Evolutionary conservation across 2,797 vertebrate species (phyloP), one percentile per base, ranked within the genome.

Genomic region (Macropus fuliginosus): DNA sequence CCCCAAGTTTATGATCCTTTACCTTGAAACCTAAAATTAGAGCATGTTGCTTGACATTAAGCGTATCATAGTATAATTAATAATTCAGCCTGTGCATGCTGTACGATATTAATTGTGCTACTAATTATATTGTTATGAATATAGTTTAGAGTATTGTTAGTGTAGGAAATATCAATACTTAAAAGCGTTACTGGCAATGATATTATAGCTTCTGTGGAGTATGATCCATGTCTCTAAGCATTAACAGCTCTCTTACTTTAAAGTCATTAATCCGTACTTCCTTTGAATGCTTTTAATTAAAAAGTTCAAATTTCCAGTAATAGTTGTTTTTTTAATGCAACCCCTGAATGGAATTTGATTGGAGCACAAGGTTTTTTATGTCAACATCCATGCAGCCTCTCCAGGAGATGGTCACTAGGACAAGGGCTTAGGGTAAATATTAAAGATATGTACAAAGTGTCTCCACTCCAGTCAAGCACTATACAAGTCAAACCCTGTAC

Each of bases 271-370:
- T 98, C 98, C 97, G 92, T 97, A 95, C 97, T 98, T 98, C 98
- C 97, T 98, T 98, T 0, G 0, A 98, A 97, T 97, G 94, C 0
- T 0, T 98, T 98, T 98, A 98, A 99, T 98, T 98, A 98, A 98
- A 98, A 98, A 94, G 96, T 96, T 97, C 97, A 95, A 92, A 98
- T 98, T 98, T 96, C 91, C 91, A 94, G 97, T 98, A 98, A 97
- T 96, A 97, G 97, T 95, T 97, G 96, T 8, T 16, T 46, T 81
- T 74, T 81, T 97, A 97, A 96, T 91, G 92, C 98, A 97, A 98
- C 97, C 91, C 94, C 0, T 0, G 98, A 98, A 97, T 97, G 95
- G 96, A 98, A 97, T 97, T 98, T 94, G 97, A 94, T 95, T 97
- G 96, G 96, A 96, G 91, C 95, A 50, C 90, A 95, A 94, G 96